These are phyloP conservation scores for Drosophila gaucha DNA, from an alignment of 2,888 invertebrate genomes.

Conservation along the genomic window DNA sequence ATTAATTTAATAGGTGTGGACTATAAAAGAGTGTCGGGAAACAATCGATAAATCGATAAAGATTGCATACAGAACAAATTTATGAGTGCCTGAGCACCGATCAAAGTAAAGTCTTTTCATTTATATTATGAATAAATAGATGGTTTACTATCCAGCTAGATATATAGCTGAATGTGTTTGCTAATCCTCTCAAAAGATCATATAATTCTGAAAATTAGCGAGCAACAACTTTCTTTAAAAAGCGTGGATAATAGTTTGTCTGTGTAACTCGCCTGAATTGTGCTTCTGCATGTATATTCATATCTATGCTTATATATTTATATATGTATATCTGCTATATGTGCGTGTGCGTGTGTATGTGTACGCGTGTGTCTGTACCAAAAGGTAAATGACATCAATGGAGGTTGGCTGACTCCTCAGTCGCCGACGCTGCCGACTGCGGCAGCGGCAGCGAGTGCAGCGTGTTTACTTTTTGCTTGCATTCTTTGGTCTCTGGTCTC, in stretches of 20 bases:
- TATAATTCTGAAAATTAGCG: no score
- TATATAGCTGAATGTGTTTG: no score
- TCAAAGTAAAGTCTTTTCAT: no score
- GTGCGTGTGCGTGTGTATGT: slow-evolving; percentile 15
- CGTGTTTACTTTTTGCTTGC: slow-evolving; percentile 55
- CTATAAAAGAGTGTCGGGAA: not conserved
- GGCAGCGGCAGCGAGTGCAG: slow-evolving; percentile 25
- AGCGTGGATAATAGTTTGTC: slow-evolving; percentile 9
- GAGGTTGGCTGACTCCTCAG: slow-evolving; percentile 68
- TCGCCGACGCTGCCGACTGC: slow-evolving; percentile 23
- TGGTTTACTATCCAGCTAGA: no score
- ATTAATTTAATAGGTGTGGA: no score
- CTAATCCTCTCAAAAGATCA: slow-evolving; percentile 3
- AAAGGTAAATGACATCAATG: slow-evolving; percentile 79
- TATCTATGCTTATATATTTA: not conserved
- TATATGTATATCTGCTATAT: slow-evolving; percentile 5
- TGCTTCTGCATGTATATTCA: not conserved
- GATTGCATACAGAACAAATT: no score
- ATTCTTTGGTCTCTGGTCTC: slow-evolving; percentile 64
- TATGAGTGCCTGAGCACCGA: no score
- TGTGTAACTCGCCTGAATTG: slow-evolving; percentile 17
- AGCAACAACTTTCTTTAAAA: slow-evolving; percentile 14
- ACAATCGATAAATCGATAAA: slow-evolving; percentile 20
- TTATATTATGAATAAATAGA: no score
- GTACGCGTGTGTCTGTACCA: slow-evolving; percentile 50